A percentile compares a stretch with the other conserved stretches of the same genome.
Evolutionary conservation across 1,140 invertebrate genomes (phyloP).

Genomic region (Drosophila mojavensis): DNA sequence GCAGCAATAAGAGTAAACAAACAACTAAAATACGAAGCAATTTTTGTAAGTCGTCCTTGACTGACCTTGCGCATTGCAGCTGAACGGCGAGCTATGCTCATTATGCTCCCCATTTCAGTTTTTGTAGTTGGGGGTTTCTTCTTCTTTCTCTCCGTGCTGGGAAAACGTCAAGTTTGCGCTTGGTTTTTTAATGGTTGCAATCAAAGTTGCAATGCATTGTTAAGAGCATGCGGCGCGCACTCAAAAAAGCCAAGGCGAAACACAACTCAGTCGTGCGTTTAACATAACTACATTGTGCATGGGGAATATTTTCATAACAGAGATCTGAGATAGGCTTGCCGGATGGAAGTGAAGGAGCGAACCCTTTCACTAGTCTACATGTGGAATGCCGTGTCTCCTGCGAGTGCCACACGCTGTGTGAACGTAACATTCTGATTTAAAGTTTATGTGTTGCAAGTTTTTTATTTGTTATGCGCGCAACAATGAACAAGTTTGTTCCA

Average conservation of each 20-base stretch:
- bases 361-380: not conserved
- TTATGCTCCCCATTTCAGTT: conserved; percentile 52
- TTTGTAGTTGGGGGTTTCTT: not conserved
- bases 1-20: conserved; percentile 32
- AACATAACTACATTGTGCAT: conserved; percentile 13
- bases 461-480: conserved; percentile 57
- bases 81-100: conserved; percentile 65
- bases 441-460: conserved; percentile 22
- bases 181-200: conserved; percentile 80
- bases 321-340: conserved; percentile 3
- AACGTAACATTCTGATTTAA: conserved; percentile 73
- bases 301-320: conserved; percentile 13
- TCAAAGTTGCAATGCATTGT: conserved; percentile 78
- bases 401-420: conserved; percentile 35
- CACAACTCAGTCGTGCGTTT: not conserved
- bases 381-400: conserved; percentile 7
- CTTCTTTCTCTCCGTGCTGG: conserved; percentile 9
- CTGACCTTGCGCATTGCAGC: conserved; percentile 69
- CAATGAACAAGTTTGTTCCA: conserved; percentile 59
- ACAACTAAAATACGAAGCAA: conserved; percentile 29
- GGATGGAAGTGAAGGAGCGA: not conserved
- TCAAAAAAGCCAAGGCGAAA: conserved; percentile 49
- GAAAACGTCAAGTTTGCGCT: conserved; percentile 44
- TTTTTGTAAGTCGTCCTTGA: conserved; percentile 74
- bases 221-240: conserved; percentile 40